Evolutionary conservation across 2,888 invertebrate genomes (phyloP).

Genomic region (Margaritifera margaritifera): DNA sequence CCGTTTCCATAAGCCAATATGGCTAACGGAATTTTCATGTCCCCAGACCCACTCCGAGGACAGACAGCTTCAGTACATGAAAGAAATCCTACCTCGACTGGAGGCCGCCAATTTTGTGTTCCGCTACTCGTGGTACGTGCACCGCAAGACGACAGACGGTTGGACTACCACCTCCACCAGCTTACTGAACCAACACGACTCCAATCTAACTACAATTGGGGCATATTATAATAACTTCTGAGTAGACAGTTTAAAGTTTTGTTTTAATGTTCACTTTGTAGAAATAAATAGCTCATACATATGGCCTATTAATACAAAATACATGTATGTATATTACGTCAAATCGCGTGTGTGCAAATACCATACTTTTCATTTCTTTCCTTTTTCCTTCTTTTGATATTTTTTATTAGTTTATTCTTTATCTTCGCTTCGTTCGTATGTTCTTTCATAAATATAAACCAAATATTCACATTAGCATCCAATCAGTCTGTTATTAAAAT

Average conservation of each 20-base stretch:
- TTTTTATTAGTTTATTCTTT: too few species aligned
- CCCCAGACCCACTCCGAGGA: slow-evolving; percentile 4
- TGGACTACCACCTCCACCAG: slow-evolving; percentile 23
- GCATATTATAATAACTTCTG: slow-evolving; percentile 31
- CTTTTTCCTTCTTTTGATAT: too few species aligned
- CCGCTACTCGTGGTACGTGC: slow-evolving; percentile 26
- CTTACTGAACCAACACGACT: slow-evolving; percentile 28
- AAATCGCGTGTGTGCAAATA: too few species aligned
- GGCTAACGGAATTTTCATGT: slow-evolving; percentile 32
- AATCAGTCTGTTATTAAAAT: too few species aligned
- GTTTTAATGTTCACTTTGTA: not conserved
- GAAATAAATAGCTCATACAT: too few species aligned
- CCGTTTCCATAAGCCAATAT: slow-evolving; percentile 19
- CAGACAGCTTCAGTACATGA: slow-evolving; percentile 16
- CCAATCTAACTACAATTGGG: slow-evolving; percentile 34
- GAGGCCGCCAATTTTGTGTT: slow-evolving; percentile 24
- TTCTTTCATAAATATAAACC: too few species aligned
- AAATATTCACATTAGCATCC: too few species aligned
- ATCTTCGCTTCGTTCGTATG: too few species aligned
- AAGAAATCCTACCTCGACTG: slow-evolving; percentile 17
- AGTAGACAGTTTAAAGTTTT: not conserved
- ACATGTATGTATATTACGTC: too few species aligned
- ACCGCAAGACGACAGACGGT: slow-evolving; percentile 13
- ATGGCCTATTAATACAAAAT: too few species aligned
- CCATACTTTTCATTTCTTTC: too few species aligned